Evolutionary conservation across 92 coral and sea anemone species (phyloP), one percentile per base, ranked within the genome.

Genomic region (Epizoanthus stellaris): DNA sequence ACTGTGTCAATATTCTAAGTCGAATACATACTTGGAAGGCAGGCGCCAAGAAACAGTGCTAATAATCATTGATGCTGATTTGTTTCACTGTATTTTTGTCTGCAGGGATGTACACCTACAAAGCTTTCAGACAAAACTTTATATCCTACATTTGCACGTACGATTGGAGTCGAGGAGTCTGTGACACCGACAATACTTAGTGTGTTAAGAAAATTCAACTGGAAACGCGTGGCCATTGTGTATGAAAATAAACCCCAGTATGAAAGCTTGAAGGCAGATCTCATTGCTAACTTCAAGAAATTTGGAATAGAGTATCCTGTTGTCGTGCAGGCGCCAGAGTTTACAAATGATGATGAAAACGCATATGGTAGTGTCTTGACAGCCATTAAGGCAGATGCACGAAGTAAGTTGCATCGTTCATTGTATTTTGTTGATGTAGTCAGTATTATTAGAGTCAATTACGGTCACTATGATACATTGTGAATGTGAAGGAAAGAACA

Each of bases 121-220:
- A 68, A 76, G 58, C 85, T 88, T 12, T 88, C 91, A 3, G 76
- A 88, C 68, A 88, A 88, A 38, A 21, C 88, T 7, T 57, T 76
- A 57, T 88, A 83, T 77, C 85, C 72, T 39, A 88, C 91, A 23
- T 88, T 88, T 63, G 91, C 91, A 5, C 91, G 91, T 36, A 88
- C 91, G 10, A 76, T 56, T 16, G 80, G 85, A 42, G 91, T 82
- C 45, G 88, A 81, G 30, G 91, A 86, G 6, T 70, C 85, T 21
- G 75, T 88, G 69, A 82, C 88, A 6, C 77, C 75, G 13, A 76
- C 85, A 52, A 82, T 88, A 15, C 80, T 88, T 47, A 71, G 67
- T 3, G 82, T 88, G 53, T 49, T 83, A 2, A 84, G 60, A 19
- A 83, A 43, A 5, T 88, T 83, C 68, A 76, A 84, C 15, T 88